These are phyloP conservation scores for Eunapius fragilis DNA, from an alignment of 37 sponge, comb jelly and placozoan species.

Conservation along the genomic window DNA sequence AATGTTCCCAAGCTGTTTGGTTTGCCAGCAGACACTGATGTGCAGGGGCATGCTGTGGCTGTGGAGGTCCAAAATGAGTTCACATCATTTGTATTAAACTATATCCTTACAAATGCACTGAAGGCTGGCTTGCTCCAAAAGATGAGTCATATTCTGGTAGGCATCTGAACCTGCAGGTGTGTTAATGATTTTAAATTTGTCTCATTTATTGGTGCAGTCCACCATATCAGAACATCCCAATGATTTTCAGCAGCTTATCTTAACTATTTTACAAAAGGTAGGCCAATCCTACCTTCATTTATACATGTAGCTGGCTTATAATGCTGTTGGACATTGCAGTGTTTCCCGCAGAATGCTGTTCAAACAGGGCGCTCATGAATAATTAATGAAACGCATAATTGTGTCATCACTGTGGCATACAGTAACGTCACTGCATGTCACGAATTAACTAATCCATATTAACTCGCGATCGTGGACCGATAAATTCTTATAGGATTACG, in stretches of 20 bases:
- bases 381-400: too few relatives aligned
- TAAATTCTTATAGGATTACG: too few relatives aligned
- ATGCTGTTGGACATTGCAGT: too few relatives aligned
- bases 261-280: slow-evolving; percentile 25
- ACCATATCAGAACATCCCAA: neutral
- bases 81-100: neutral
- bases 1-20: slow-evolving; percentile 45
- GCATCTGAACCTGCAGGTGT: neutral
- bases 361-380: too few relatives aligned
- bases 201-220: neutral
- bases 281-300: neutral
- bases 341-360: too few relatives aligned
- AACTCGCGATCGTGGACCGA: too few relatives aligned
- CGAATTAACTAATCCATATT: too few relatives aligned
- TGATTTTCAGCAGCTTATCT: slow-evolving; percentile 10
- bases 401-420: too few relatives aligned
- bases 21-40: neutral
- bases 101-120: neutral
- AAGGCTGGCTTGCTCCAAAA: slow-evolving; percentile 2
- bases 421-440: too few relatives aligned
- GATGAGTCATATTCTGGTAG: slow-evolving; percentile 7
- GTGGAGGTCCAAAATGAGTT: neutral
- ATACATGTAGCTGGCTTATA: too few relatives aligned
- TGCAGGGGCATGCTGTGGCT: neutral
- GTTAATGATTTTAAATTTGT: neutral